These are phyloP conservation scores for Paradoxurus hermaphroditus DNA, from an alignment of 2,113 vertebrate genomes.

Conservation along the genomic window DNA sequence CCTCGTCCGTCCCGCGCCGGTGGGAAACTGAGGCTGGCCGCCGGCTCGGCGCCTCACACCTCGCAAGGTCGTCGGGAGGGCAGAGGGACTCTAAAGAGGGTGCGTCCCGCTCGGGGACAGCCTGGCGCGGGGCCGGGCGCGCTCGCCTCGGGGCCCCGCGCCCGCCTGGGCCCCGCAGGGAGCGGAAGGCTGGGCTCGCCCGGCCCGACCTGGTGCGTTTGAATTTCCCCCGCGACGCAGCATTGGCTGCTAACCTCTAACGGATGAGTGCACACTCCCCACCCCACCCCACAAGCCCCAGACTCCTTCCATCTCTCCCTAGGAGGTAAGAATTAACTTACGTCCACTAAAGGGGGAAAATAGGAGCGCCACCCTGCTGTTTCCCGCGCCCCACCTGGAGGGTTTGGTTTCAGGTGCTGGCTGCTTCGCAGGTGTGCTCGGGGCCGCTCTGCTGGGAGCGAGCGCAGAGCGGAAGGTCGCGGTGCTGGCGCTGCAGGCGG, in stretches of 20 bases:
- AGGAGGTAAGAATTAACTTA: neutral
- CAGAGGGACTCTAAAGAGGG: neutral
- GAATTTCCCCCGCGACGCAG: neutral
- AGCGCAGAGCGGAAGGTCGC: neutral
- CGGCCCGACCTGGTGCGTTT: neutral
- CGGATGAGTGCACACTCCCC: neutral
- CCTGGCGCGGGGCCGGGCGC: neutral
- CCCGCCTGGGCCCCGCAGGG: neutral
- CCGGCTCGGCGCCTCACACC: neutral
- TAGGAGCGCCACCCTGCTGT: neutral
- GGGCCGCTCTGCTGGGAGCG: neutral
- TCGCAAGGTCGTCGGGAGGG: neutral
- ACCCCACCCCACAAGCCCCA: too few relatives aligned
- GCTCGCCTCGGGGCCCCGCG: neutral
- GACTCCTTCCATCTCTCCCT: neutral
- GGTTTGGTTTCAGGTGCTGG: neutral
- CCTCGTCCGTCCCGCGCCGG: accelerated
- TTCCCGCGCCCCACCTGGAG: neutral
- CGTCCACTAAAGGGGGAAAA: too few relatives aligned
- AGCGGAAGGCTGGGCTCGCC: neutral
- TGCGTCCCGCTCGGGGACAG: too few relatives aligned
- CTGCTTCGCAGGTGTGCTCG: too few relatives aligned
- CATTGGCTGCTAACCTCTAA: neutral
- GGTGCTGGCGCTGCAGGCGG: neutral
- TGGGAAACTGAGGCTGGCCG: neutral